phyloP scores from a whole-genome alignment of 2,797 vertebrate genomes.

The Mus spretus region DNA sequence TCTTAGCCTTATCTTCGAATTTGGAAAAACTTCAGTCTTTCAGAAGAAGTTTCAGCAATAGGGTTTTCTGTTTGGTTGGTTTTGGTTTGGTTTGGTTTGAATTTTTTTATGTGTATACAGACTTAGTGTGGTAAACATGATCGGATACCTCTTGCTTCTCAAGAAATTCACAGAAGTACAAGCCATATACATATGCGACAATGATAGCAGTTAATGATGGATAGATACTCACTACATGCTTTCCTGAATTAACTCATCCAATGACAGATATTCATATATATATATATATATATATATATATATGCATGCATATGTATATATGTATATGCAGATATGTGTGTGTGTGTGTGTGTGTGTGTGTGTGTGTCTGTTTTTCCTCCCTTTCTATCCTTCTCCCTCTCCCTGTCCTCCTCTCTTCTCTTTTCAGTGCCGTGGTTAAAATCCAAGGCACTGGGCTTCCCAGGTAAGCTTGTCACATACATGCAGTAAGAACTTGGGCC shows the following conservation, averaged over 20 bases:
- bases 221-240: background rate
- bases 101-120: background rate
- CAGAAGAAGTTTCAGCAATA: background rate
- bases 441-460: too few species aligned
- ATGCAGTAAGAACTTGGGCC: background rate
- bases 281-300: fast-evolving
- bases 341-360: background rate
- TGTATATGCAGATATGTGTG: background rate
- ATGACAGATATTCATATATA: background rate
- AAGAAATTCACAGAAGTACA: background rate
- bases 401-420: too few species aligned
- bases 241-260: background rate
- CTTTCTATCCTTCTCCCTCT: background rate
- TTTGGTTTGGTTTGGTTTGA: background rate
- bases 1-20: background rate
- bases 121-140: background rate
- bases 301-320: background rate
- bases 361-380: background rate
- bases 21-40: constrained; percentile 18
- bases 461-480: background rate
- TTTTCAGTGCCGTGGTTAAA: background rate
- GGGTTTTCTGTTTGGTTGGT: background rate
- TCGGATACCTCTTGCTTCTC: background rate
- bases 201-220: background rate
- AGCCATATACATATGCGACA: background rate